Evolutionary conservation across 2,113 vertebrate species (phyloP).

Genomic region (Callipepla squamata): DNA sequence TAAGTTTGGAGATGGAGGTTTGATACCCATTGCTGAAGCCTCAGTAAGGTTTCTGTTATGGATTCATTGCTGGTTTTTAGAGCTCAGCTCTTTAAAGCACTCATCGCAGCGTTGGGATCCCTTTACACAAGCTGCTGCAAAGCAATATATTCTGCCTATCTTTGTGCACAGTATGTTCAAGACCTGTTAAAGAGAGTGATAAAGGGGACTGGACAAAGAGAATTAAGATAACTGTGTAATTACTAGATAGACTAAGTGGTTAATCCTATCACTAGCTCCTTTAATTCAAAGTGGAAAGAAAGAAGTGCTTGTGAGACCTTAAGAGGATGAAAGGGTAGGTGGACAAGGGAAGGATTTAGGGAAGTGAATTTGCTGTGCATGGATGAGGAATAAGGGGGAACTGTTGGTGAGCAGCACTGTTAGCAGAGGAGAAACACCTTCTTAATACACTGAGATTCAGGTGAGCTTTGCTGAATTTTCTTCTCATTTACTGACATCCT

Average conservation of each 20-base stretch:
- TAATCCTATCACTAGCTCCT: constrained; percentile 26
- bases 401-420: not conserved
- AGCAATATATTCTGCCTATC: not conserved
- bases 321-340: not conserved
- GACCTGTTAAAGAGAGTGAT: not conserved
- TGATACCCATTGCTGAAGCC: not conserved
- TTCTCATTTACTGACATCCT: fast-evolving
- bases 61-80: not conserved
- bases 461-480: not conserved
- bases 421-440: not conserved
- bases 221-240: constrained; percentile 57
- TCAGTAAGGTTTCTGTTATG: fast-evolving
- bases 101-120: not conserved
- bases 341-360: not conserved
- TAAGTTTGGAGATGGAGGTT: not conserved
- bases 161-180: not conserved
- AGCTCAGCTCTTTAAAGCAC: not conserved
- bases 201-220: constrained; percentile 42
- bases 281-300: constrained; percentile 21
- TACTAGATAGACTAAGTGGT: not conserved
- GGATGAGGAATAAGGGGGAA: not conserved
- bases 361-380: not conserved
- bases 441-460: no score
- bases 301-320: not conserved
- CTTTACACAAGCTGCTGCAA: not conserved